These are phyloP conservation scores for Notolabrus celidotus DNA, from an alignment of 2,797 vertebrate genomes.

Conservation along the genomic window DNA sequence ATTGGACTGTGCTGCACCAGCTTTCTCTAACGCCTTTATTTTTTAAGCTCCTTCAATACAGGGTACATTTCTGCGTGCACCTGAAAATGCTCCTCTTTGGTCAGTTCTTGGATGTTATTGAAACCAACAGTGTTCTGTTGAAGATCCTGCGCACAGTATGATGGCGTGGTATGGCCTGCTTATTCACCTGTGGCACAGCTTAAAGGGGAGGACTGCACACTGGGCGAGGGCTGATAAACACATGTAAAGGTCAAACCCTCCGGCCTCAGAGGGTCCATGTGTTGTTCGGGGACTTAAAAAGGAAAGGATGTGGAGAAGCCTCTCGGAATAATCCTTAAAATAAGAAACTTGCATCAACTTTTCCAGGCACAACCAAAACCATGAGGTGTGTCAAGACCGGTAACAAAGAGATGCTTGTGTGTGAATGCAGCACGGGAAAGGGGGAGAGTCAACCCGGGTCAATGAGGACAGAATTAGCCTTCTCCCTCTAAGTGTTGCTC, in stretches of 20 bases:
- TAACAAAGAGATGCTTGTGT: slow-evolving; percentile 54
- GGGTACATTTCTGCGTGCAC: no score
- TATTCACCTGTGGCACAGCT: slow-evolving; percentile 58
- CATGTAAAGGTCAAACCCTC: slow-evolving; percentile 42
- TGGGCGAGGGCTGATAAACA: slow-evolving; percentile 12
- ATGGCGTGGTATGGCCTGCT: slow-evolving; percentile 30
- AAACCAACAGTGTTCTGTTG: slow-evolving; percentile 13
- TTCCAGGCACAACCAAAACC: slow-evolving; percentile 16
- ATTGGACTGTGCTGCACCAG: neutral
- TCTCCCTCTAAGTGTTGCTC: neutral
- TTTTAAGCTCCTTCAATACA: no score
- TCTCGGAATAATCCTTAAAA: slow-evolving; percentile 22
- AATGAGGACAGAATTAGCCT: neutral
- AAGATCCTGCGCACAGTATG: slow-evolving; percentile 36
- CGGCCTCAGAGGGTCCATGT: slow-evolving; percentile 25
- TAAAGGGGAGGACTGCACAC: slow-evolving; percentile 26
- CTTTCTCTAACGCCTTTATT: neutral
- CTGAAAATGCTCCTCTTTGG: slow-evolving; percentile 5
- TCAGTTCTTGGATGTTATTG: neutral
- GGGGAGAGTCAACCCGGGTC: neutral
- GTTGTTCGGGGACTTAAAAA: slow-evolving; percentile 41
- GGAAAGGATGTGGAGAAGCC: slow-evolving; percentile 15
- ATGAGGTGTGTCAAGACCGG: neutral
- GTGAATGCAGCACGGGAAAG: slow-evolving; percentile 43
- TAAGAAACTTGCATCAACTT: slow-evolving; percentile 18